Evolutionary conservation across 2,113 vertebrate genomes (phyloP).

Genomic region (Bettongia penicillata): DNA sequence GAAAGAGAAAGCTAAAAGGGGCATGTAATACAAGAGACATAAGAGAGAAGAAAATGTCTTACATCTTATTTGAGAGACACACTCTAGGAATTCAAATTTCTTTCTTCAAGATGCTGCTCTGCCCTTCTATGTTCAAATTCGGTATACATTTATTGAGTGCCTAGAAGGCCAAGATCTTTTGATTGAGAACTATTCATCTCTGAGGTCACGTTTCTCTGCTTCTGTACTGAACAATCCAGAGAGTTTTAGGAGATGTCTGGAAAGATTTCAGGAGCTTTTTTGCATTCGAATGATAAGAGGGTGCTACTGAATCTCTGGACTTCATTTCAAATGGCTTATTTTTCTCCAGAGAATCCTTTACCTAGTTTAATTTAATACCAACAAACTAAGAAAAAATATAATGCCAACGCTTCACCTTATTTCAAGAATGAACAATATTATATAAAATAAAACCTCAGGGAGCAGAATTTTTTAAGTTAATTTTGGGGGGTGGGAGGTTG

Average conservation of each 20-base stretch:
- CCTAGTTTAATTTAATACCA: conserved; percentile 27
- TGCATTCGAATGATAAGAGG: conserved; percentile 25
- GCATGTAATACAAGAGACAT: not conserved
- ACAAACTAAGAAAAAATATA: not conserved
- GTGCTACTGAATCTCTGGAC: not conserved
- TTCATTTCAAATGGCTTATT: conserved; percentile 21
- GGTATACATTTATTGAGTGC: not conserved
- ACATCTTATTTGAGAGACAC: not conserved
- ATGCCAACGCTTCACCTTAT: not conserved
- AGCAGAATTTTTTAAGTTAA: not conserved
- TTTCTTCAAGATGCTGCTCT: not conserved
- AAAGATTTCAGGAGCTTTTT: not conserved
- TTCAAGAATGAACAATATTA: conserved; percentile 13
- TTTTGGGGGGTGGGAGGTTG: not conserved
- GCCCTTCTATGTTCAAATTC: not conserved
- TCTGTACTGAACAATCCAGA: not conserved
- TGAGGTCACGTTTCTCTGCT: not conserved
- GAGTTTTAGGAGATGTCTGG: not conserved
- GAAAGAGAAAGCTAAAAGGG: not conserved
- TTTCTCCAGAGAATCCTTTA: not conserved
- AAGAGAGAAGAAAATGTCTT: not conserved
- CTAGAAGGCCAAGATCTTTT: not conserved
- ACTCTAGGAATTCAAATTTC: not conserved
- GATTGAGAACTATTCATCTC: not conserved
- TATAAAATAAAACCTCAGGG: not conserved